These are phyloP conservation scores for Albula goreensis DNA, from an alignment of 2,113 vertebrate genomes.

Conservation along the genomic window DNA sequence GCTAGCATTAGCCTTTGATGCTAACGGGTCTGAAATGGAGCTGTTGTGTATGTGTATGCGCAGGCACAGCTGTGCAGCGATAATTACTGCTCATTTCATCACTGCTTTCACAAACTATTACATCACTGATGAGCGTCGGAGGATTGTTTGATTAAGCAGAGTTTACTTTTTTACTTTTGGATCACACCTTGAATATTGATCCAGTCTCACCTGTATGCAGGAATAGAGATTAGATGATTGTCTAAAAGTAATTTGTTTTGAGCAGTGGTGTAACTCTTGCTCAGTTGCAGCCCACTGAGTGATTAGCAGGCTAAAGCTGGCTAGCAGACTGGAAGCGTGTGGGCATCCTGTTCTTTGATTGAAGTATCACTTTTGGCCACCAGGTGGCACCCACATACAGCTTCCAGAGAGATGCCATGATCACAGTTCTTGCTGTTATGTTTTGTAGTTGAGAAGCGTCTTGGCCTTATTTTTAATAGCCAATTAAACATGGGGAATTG, in stretches of 20 bases:
- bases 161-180: background rate
- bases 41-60: background rate
- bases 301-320: background rate
- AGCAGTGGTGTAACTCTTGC: background rate
- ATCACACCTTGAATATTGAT: background rate
- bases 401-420: conserved; percentile 19
- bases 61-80: background rate
- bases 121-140: no score
- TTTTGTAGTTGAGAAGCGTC: conserved; percentile 40
- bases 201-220: background rate
- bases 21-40: background rate
- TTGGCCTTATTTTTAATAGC: conserved; percentile 55
- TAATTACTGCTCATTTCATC: background rate
- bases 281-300: background rate
- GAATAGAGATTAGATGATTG: no score
- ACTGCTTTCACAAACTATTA: background rate
- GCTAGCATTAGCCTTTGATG: background rate
- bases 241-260: background rate
- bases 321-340: background rate
- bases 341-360: background rate
- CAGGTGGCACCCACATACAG: background rate
- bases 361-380: background rate
- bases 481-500: conserved; percentile 56
- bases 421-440: conserved; percentile 18
- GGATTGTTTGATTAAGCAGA: no score